Conservation (phyloP, 2,797 vertebrate species). For the Eupleurogrammus muticus region DNA sequence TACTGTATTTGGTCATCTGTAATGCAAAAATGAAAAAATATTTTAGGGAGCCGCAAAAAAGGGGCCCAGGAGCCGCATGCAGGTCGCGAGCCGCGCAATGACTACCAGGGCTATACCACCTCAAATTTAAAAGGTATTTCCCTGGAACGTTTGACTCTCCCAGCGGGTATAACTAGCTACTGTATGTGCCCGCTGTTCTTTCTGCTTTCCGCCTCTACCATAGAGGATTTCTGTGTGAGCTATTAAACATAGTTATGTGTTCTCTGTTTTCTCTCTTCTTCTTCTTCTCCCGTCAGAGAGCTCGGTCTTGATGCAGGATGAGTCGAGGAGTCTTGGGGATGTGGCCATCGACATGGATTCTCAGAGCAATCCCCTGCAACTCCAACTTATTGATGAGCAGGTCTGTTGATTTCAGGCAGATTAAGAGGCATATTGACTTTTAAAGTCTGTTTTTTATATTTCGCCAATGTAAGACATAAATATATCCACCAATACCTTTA, state of each 20-base stretch:
- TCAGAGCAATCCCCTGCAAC: constrained; percentile 88
- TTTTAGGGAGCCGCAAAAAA: constrained; percentile 87
- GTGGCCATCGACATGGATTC: constrained; percentile 93
- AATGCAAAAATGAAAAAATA: constrained; percentile 82
- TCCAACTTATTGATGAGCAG: constrained; percentile 95
- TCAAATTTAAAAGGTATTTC: constrained; percentile 83
- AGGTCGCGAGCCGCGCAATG: constrained; percentile 79
- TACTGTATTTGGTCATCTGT: constrained; percentile 77
- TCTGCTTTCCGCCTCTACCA: constrained; percentile 62
- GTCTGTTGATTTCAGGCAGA: constrained; percentile 40
- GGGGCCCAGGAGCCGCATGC: constrained; percentile 85
- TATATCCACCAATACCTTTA: not conserved
- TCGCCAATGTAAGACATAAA: not conserved
- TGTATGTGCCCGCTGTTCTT: constrained; percentile 68
- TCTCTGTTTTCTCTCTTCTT: constrained; percentile 51
- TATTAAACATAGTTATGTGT: constrained; percentile 44
- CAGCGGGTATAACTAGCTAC: constrained; percentile 73
- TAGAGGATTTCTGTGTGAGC: constrained; percentile 32
- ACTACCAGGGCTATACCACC: constrained; percentile 83
- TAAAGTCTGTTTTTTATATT: not conserved
- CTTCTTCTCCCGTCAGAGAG: constrained; percentile 83
- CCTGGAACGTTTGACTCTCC: constrained; percentile 74
- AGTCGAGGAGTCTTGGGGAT: constrained; percentile 86
- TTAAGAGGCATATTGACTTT: not conserved
- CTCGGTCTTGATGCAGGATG: constrained; percentile 91